Evolutionary conservation across 2,797 vertebrate genomes (phyloP).

Genomic region (Melanotaenia boesemani): DNA sequence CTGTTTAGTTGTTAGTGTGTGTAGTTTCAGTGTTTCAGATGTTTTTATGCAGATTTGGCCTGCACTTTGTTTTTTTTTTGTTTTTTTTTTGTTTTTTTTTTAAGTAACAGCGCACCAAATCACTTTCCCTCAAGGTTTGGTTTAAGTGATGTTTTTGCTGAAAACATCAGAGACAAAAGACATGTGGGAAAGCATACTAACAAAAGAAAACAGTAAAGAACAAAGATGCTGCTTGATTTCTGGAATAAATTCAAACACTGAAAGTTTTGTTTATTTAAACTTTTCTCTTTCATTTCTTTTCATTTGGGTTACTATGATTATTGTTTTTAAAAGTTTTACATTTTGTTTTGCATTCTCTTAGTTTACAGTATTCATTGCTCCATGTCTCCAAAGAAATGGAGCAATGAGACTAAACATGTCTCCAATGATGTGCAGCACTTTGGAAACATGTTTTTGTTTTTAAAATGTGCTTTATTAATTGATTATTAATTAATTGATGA

Average conservation of each 20-base stretch:
- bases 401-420: no score
- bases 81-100: neutral
- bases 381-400: no score
- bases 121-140: conserved; percentile 42
- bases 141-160: conserved; percentile 36
- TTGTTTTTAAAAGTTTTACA: no score
- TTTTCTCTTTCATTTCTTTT: conserved; percentile 3
- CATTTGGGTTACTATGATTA: neutral
- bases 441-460: no score
- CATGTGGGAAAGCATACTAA: conserved; percentile 29
- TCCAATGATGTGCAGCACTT: no score
- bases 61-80: conserved; percentile 1
- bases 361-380: conserved; percentile 2
- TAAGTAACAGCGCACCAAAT: conserved; percentile 20
- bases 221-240: conserved; percentile 24
- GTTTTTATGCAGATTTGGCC: conserved; percentile 12
- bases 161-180: conserved; percentile 30
- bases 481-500: no score
- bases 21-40: neutral
- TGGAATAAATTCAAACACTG: conserved; percentile 5
- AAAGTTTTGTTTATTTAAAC: conserved; percentile 3
- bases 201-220: conserved; percentile 21
- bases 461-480: no score
- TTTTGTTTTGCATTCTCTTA: neutral
- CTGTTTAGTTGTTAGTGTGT: neutral